Evolutionary conservation across 2,113 vertebrate genomes (phyloP).

Genomic region (Hemibagrus wyckioides): DNA sequence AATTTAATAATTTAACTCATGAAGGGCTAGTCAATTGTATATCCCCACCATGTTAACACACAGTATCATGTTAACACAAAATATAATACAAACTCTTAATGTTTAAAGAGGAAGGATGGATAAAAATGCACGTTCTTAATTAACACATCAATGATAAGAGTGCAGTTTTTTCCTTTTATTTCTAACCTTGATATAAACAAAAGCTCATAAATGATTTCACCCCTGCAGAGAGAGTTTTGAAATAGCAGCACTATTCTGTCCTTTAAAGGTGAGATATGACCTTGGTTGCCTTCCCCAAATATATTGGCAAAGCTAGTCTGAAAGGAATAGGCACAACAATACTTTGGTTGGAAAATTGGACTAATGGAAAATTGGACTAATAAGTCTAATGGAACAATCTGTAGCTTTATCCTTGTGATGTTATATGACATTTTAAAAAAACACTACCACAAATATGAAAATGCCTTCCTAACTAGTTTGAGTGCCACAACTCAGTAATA

Average conservation of each 20-base stretch:
- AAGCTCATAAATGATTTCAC: slow-evolving; percentile 33
- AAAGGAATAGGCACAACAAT: slow-evolving; percentile 26
- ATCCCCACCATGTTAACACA: neutral
- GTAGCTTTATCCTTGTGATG: neutral
- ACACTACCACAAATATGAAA: slow-evolving; percentile 50
- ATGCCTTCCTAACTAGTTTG: neutral
- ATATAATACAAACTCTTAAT: neutral
- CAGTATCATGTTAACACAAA: no score
- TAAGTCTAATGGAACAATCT: slow-evolving; percentile 5
- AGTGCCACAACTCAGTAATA: neutral
- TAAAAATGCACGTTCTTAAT: neutral
- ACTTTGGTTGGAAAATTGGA: slow-evolving; percentile 7
- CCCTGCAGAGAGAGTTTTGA: slow-evolving; percentile 25
- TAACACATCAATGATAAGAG: neutral
- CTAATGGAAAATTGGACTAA: no score
- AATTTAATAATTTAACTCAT: neutral
- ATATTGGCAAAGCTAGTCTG: slow-evolving; percentile 15
- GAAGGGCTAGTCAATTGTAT: neutral
- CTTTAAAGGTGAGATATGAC: slow-evolving; percentile 20
- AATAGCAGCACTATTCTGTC: slow-evolving; percentile 25
- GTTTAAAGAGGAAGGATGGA: neutral
- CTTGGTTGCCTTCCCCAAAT: slow-evolving; percentile 24
- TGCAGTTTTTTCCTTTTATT: neutral
- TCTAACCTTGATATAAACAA: neutral
- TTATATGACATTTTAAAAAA: slow-evolving; percentile 40